phyloP scores from a whole-genome alignment of 2,797 vertebrate genomes.

The Diplodus sargus region DNA sequence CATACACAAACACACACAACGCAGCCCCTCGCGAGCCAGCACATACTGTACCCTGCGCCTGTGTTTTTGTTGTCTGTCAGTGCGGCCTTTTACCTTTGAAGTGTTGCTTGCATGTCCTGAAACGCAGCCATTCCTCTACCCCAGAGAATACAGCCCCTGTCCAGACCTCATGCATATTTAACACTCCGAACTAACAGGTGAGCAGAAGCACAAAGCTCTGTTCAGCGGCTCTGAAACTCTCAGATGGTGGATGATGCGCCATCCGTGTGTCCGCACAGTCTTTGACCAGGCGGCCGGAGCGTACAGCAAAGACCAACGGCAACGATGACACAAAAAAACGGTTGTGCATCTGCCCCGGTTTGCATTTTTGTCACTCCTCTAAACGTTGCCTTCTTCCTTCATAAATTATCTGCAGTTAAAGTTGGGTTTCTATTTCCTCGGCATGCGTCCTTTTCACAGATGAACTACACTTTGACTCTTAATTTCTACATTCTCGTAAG shows the following conservation, averaged over 20 bases:
- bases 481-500: conserved; percentile 53
- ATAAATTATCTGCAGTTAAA: conserved; percentile 26
- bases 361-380: neutral
- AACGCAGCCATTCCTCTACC: conserved; percentile 52
- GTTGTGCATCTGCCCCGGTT: neutral
- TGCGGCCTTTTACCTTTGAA: conserved; percentile 50
- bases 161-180: conserved; percentile 72
- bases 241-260: conserved; percentile 30
- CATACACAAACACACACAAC: conserved; percentile 6
- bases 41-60: conserved; percentile 10
- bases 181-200: conserved; percentile 61
- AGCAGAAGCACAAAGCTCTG: conserved; percentile 38
- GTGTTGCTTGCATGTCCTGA: conserved; percentile 57
- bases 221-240: conserved; percentile 21
- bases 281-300: conserved; percentile 17
- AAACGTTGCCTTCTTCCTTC: neutral
- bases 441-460: conserved; percentile 57
- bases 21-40: conserved; percentile 14
- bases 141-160: conserved; percentile 49
- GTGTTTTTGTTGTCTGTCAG: conserved; percentile 51
- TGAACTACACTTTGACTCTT: conserved; percentile 38
- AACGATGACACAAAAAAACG: neutral
- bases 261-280: conserved; percentile 11
- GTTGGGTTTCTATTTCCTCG: conserved; percentile 22
- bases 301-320: neutral